Evolutionary conservation across 2,113 vertebrate genomes (phyloP), one percentile per base, ranked within the genome.

Genomic region (Amphiprion ocellaris): DNA sequence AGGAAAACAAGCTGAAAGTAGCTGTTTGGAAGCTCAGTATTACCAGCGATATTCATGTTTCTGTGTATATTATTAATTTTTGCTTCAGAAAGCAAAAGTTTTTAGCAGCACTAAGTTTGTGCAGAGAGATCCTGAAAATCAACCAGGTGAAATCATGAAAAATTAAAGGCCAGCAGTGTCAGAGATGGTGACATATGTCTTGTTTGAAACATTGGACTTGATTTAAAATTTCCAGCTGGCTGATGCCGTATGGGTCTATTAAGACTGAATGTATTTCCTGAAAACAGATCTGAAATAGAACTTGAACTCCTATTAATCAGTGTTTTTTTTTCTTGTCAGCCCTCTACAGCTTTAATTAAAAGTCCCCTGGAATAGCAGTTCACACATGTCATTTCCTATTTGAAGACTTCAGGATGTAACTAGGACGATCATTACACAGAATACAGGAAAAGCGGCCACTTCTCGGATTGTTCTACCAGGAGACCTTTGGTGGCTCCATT

Each of bases 271-370:
- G 86, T 92, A 88, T 90, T 94, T 94, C 85, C 90, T 91, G 85
- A 92, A 92, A 93, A 92, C 90, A 91, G 86, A 92, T 92, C 91
- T 89, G 90, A 92, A 94, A 94, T 87, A 90, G 89, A 91, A 87
- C 88, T 92, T 89, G 86, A 93, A 92, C 89, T 87, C 74, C 68
- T 90, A 93, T 93, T 94, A 94, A 95, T 95, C 91, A 90, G 92
- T 79, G 78, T 92, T 80, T 85, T 84, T 88, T 90, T 69, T 84
- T 46, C 85, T 76, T 85, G 91, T 93, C 93, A 93, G 85, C 72
- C 87, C 74, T 91, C 89, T 84, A 46, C 89, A 86, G 91, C 91
- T 93, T 93, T 95, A 94, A 95, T 95, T 94, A 94, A 94, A 95
- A 93, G 83, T 91, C 87, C 87, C 88, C 82, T 89, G 89, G 88